Percentiles rank a stretch among this genome's conserved stretches.
Conservation (phyloP, 2,113 vertebrate genomes). For the Peromyscus californicus region DNA sequence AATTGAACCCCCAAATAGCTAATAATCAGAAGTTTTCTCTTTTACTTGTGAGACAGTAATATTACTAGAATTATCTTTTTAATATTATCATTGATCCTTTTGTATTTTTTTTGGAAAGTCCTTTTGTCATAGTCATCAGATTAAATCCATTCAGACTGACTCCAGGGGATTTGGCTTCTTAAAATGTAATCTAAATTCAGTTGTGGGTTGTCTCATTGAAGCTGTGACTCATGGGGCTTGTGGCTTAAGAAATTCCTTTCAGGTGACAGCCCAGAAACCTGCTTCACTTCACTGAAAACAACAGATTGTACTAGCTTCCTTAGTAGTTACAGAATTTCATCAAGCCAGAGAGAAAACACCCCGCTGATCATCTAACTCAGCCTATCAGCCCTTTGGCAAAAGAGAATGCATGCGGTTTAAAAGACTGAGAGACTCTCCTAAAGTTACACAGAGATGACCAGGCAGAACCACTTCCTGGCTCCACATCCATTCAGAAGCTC, state of each 20-base stretch:
- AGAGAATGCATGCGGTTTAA: conserved; percentile 35
- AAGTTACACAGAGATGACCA: not conserved
- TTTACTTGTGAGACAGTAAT: not conserved
- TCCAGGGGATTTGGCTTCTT: not conserved
- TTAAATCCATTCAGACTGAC: not conserved
- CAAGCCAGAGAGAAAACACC: not conserved
- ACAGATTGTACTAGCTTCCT: conserved; percentile 7
- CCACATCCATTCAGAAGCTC: not conserved
- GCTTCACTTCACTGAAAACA: conserved; percentile 38
- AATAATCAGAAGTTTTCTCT: not conserved
- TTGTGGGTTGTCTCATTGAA: conserved; percentile 22
- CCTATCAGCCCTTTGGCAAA: not conserved
- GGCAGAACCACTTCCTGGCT: not conserved
- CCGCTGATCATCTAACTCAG: not conserved
- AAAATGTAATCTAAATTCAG: conserved; percentile 36
- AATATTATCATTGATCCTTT: not conserved
- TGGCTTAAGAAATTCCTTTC: conserved; percentile 61
- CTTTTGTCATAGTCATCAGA: conserved; percentile 3
- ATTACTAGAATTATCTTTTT: not conserved
- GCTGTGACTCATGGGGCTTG: not conserved
- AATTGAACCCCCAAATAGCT: not conserved
- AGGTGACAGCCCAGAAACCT: conserved; percentile 39
- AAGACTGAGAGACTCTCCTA: not conserved
- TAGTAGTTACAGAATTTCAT: conserved; percentile 29
- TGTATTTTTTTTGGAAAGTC: conserved; percentile 19